Base-by-base conservation (phyloP, 2,888 invertebrate genomes). In the Chydorus sphaericus region DNA sequence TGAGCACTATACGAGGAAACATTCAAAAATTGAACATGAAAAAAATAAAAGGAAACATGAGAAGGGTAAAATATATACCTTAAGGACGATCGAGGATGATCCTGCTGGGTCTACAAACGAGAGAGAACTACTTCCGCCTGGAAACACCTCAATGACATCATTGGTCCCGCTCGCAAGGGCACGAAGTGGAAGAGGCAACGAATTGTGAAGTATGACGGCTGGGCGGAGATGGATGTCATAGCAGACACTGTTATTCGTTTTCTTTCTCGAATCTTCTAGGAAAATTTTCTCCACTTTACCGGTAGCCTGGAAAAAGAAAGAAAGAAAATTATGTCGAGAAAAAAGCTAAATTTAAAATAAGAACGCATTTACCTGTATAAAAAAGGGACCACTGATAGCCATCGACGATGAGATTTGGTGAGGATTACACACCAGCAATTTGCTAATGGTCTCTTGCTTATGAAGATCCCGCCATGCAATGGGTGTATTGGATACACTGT, bases 221-320 rank as follows among this genome's bases (percentile, higher is more conserved):
- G 97, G 93, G 61, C 85, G 80, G 44, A 98, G 72, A 59, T 88
- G 83, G 31, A 97, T 79, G 60, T 83, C 85, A 70, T 85, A 94
- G 65, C 82, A 82, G 5, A 85, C 84, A 59, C 90, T 90, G 4
- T 82, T 74, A 73, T 89, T 79, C 1, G 87, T 88, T 64, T 81
- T 82, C 20, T 85, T 79, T 54, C 77, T 79, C 0, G 88, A 81
- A 61, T 83, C 79, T 70, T 92, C 91, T 67, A 78, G 85, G 69
- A 82, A 86, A 16, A 92, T 82, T 70, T 89, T 86, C 63, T 88
- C 84, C 71, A 88, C 83, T 63, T 81, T 81, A 1, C 91, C 87
- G 26, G 83, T 73, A 1, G 82, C 84, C 83, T 86, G 67, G 6
- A 63, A 60, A 51, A 68, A 52, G 68, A 65, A 60, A 58, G 18